Evolutionary conservation across 1,140 invertebrate genomes (phyloP).

Genomic region (Drosophila athabasca): DNA sequence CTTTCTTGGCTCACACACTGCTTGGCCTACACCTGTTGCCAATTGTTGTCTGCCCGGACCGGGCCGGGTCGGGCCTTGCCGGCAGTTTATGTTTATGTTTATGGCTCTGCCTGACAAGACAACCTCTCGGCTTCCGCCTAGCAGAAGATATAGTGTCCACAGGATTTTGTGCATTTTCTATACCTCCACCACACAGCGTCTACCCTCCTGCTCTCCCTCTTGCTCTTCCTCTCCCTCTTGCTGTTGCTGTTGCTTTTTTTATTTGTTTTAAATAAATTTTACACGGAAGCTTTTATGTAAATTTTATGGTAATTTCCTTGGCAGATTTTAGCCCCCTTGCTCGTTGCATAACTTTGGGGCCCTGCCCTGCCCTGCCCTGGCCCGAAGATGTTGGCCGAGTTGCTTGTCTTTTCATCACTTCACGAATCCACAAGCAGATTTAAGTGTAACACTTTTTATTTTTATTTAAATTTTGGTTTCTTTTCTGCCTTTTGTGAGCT

Average conservation of each 20-base stretch:
- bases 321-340: constrained; percentile 25
- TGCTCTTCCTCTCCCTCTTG: constrained; percentile 1
- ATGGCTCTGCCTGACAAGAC: constrained; percentile 57
- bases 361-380: background rate
- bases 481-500: background rate
- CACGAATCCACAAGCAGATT: constrained; percentile 32
- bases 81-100: constrained; percentile 73
- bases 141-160: constrained; percentile 60
- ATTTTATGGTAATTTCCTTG: constrained; percentile 76
- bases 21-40: constrained; percentile 74
- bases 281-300: constrained; percentile 80
- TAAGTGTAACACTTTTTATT: constrained; percentile 58
- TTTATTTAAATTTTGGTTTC: constrained; percentile 31
- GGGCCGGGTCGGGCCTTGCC: no score
- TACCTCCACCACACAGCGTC: constrained; percentile 1
- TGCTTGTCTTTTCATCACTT: constrained; percentile 38
- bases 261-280: constrained; percentile 82
- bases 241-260: constrained; percentile 41
- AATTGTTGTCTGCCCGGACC: constrained; percentile 56
- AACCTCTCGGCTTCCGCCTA: constrained; percentile 53
- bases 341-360: constrained; percentile 42
- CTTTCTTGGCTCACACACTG: constrained; percentile 28
- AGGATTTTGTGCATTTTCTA: constrained; percentile 54
- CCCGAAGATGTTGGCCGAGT: constrained; percentile 33
- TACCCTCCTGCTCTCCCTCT: background rate